Percentiles rank a stretch among this genome's conserved stretches.
Conservation (phyloP, 2,888 invertebrate genomes). For the Thumatha senex region DNA sequence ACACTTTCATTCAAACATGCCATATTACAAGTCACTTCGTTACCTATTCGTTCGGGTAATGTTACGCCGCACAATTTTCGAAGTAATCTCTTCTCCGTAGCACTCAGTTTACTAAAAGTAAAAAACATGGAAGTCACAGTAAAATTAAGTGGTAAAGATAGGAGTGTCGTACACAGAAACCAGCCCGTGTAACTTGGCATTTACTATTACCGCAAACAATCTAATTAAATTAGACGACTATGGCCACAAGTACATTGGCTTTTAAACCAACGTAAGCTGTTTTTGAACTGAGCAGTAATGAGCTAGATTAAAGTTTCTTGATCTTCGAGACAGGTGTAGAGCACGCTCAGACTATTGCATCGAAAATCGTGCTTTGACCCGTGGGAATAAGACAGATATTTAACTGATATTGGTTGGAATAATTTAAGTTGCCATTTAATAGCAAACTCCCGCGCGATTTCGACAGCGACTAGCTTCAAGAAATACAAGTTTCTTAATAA, state of each 20-base stretch:
- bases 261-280: conserved; percentile 55
- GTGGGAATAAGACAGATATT: conserved; percentile 51
- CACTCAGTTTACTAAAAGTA: no score
- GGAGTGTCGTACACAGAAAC: conserved; percentile 55
- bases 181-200: conserved; percentile 59
- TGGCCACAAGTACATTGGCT: conserved; percentile 52
- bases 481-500: conserved; percentile 27
- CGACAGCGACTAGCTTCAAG: conserved; percentile 51
- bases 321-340: conserved; percentile 73
- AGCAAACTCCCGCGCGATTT: conserved; percentile 57
- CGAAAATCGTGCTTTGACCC: conserved; percentile 42
- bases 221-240: conserved; percentile 65
- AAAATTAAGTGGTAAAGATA: conserved; percentile 51
- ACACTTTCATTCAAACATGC: no score
- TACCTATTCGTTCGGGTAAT: no score
- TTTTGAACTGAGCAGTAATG: conserved; percentile 54
- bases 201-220: conserved; percentile 65
- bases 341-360: conserved; percentile 36
- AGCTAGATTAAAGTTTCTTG: conserved; percentile 71
- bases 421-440: conserved; percentile 61
- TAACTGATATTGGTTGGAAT: conserved; percentile 34
- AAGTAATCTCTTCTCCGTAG: no score
- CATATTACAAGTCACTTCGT: no score
- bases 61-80: no score
- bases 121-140: conserved; percentile 7